These are phyloP conservation scores for Rhabdornis inornatus DNA, from an alignment of 2,113 vertebrate species.

Conservation along the genomic window DNA sequence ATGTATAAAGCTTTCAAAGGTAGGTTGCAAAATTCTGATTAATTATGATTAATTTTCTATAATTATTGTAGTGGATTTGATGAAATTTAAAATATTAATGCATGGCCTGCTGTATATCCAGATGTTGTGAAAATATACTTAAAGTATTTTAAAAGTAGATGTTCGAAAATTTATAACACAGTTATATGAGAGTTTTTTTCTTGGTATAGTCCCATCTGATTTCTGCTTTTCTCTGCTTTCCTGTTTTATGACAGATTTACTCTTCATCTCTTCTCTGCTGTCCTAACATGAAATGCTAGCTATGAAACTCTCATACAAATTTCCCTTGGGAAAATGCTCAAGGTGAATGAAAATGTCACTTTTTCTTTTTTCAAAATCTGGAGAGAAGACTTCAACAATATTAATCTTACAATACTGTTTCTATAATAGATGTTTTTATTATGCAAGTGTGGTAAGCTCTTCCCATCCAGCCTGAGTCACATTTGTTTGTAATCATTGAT, in stretches of 20 bases:
- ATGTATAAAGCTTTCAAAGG: conserved; percentile 86
- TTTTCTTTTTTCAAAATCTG: neutral
- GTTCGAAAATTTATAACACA: neutral
- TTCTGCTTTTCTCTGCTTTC: neutral
- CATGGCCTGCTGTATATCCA: neutral
- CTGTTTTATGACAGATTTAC: neutral
- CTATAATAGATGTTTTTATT: neutral
- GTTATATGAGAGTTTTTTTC: neutral
- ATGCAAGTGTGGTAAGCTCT: neutral
- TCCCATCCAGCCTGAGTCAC: neutral
- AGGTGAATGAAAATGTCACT: neutral
- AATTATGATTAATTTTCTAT: neutral
- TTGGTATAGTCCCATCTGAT: neutral
- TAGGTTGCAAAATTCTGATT: conserved; percentile 66
- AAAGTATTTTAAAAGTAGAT: neutral
- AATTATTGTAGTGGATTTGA: neutral
- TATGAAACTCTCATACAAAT: neutral
- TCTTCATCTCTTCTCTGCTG: neutral
- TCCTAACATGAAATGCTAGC: neutral
- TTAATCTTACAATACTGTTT: neutral
- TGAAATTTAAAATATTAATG: neutral
- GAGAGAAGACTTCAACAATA: neutral
- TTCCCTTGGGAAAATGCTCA: neutral
- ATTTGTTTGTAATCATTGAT: neutral
- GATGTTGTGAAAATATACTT: neutral